phyloP scores from a whole-genome alignment of 2,797 vertebrate species.

The Trematomus bernacchii region DNA sequence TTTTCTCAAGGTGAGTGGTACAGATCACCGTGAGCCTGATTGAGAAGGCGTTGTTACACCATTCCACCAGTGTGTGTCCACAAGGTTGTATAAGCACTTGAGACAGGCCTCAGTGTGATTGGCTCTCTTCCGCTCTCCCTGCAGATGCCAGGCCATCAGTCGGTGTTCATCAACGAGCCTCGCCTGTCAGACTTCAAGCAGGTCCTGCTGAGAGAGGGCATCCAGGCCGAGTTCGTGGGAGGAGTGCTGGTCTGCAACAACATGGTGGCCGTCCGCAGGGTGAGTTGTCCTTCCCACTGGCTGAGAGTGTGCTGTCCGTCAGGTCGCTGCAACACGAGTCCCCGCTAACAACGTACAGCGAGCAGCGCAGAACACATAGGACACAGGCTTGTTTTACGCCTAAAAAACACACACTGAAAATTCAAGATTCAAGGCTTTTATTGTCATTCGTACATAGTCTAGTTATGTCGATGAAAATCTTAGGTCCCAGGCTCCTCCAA shows the following conservation, averaged over 20 bases:
- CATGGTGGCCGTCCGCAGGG: slow-evolving; percentile 96
- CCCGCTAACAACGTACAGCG: neutral
- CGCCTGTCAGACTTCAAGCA: slow-evolving; percentile 99
- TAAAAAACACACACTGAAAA: neutral
- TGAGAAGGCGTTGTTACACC: neutral
- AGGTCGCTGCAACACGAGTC: slow-evolving; percentile 13
- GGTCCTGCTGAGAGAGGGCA: slow-evolving; percentile 95
- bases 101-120: slow-evolving; percentile 12
- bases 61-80: slow-evolving; percentile 6
- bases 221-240: slow-evolving; percentile 98
- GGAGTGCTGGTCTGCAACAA: slow-evolving; percentile 99
- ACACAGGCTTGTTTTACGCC: slow-evolving; percentile 7
- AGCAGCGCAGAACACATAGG: slow-evolving; percentile 18
- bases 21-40: slow-evolving; percentile 6
- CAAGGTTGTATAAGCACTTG: slow-evolving; percentile 7
- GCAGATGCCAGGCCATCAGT: slow-evolving; percentile 96
- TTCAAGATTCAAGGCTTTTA: too few relatives aligned
- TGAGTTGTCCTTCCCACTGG: slow-evolving; percentile 79
- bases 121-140: neutral
- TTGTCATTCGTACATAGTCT: too few relatives aligned
- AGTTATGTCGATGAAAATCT: neutral
- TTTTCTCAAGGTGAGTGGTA: slow-evolving; percentile 2
- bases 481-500: neutral
- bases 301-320: slow-evolving; percentile 21
- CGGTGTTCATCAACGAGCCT: slow-evolving; percentile 99